Conservation (phyloP, 2,113 vertebrate species). For the Pampusana beccarii region DNA sequence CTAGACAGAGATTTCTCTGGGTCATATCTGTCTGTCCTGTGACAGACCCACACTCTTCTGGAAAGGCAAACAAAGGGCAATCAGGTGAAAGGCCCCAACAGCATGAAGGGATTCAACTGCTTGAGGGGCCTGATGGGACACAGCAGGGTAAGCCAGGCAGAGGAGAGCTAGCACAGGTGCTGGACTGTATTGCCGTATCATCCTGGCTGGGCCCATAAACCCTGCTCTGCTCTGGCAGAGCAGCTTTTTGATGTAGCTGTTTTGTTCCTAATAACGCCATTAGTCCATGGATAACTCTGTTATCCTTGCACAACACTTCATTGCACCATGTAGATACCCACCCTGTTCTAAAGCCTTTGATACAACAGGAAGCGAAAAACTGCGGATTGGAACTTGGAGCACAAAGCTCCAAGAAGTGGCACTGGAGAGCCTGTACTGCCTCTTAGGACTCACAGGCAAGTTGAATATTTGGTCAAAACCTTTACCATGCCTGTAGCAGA, state of each 20-base stretch:
- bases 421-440: neutral
- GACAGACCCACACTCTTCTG: neutral
- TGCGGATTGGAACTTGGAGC: neutral
- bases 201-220: neutral
- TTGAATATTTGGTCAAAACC: neutral
- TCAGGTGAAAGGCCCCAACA: neutral
- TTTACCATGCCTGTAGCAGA: neutral
- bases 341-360: slow-evolving; percentile 11
- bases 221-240: neutral
- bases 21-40: neutral
- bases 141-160: neutral
- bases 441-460: neutral
- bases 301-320: slow-evolving; percentile 17
- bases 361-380: neutral
- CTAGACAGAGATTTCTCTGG: neutral
- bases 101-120: neutral
- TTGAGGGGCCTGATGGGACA: neutral
- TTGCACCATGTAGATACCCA: neutral
- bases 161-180: neutral
- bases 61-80: neutral
- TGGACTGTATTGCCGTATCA: neutral
- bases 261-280: slow-evolving; percentile 1
- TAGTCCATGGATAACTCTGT: slow-evolving; percentile 7
- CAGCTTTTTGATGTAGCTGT: neutral
- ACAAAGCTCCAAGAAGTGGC: neutral